Base-by-base conservation (phyloP, 2,888 invertebrate genomes). In the Andrena flavipes region DNA sequence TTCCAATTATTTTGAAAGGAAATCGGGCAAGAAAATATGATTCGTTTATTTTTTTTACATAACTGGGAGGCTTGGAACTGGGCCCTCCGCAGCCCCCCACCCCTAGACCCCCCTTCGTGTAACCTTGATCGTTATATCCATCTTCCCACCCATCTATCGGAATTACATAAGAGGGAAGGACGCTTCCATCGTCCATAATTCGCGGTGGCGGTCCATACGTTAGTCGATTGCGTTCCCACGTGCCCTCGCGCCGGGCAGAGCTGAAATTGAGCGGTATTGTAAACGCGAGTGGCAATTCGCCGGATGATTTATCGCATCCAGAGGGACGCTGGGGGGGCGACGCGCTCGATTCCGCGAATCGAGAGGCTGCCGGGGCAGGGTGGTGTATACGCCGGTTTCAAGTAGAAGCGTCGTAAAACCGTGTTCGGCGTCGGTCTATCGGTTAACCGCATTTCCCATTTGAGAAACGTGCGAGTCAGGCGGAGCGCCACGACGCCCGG, bases 371-470 rank as follows among this genome's bases (percentile, higher is more conserved):
- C 26, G 35, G 35, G n/a, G 56, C 56, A 56, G 56, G 30, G 30
- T 76, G 65, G 65, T 30, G 67, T 60, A 42, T 42, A 30, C 84
- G 64, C 71, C 59, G 54, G 68, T 74, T 84, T 65, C 73, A 59
- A 84, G 67, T 73, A 81, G 86, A 64, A 81, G 48, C 71, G 68
- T 76, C 79, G 80, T 86, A 86, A 87, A 76, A 84, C 68, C 64
- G 65, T 77, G 81, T 79, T 87, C 76, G 86, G 79, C 59, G 82
- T 86, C 84, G 63, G 59, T 54, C 60, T 72, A 56, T 75, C 63
- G 85, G 87, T 79, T 81, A 85, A 82, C 87, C 87, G 76, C 87
- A 82, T 87, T 42, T 84, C 62, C 82, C 88, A 87, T 87, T 87
- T 82, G 13, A 49, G 86, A 76, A 87, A 87, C 88, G 88, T 85